Base-by-base conservation (phyloP, 1,140 invertebrate genomes). In the Brachionus rotundiformis region DNA sequence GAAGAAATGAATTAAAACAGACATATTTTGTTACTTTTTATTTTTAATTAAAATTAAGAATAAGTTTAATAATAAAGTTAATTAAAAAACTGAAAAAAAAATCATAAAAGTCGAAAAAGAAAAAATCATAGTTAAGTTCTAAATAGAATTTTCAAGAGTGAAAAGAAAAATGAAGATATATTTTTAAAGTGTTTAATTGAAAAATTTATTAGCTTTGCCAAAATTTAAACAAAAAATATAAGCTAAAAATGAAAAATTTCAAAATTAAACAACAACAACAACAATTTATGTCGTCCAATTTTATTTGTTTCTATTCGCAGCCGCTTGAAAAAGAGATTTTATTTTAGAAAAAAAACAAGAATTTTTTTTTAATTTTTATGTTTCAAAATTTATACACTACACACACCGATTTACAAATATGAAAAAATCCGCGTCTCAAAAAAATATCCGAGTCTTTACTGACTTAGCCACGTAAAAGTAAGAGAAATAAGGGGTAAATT, bases 391-490 rank as follows among this genome's bases (percentile, higher is more conserved):
- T 68, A 10, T 68, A 68, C 63, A 68, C 63, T 68, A 68, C 63
- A 68, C 63, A 68, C 63, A 68, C 63, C 63, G 63, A 68, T 68
- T 68, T 68, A 68, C 63, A 68, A 68, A 68, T 31, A 68, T 36
- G 33, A 36, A 68, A 68, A 68, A 68, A 68, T 68, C 63, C 63
- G 63, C 63, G 63, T 68, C 31, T 36, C 16, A 63, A 63, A 29
- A 63, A 63, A 29, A 31, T 41, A 68, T 68, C 63, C 63, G 63
- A 68, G 63, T 68, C 63, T 63, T 63, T 63, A 68, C 63, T 68
- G 63, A 68, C 63, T 68, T 31, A 68, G 63, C 63, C 63, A 68
- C 29, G 8, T 11, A 19, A 68, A 68, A 33, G 6, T n/a, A 36
- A 68, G 36, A 33, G 23, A 68, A 68, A 36, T 36, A n/a, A 68